phyloP scores from a whole-genome alignment of 2,113 vertebrate genomes.

The Mesembrinibis cayennensis region DNA sequence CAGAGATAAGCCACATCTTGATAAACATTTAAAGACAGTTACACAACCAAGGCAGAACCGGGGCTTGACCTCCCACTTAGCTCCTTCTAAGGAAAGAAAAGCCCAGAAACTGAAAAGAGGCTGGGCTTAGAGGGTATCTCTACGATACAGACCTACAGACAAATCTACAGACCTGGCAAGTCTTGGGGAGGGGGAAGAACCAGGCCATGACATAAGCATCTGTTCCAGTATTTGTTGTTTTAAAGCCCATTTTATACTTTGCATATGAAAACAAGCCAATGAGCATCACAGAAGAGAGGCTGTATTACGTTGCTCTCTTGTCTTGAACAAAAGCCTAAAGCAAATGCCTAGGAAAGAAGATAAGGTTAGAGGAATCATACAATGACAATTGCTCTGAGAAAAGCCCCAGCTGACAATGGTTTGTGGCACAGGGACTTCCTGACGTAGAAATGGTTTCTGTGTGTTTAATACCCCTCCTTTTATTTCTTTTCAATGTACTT shows the following conservation, averaged over 20 bases:
- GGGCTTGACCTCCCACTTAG: not conserved
- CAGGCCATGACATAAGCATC: not conserved
- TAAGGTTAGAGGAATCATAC: not conserved
- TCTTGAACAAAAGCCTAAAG: not conserved
- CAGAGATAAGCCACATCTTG: conserved; percentile 18
- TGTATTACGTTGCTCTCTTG: not conserved
- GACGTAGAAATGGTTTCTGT: not conserved
- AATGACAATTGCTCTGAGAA: not conserved
- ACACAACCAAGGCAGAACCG: not conserved
- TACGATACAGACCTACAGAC: too few relatives aligned
- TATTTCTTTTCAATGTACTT: not conserved
- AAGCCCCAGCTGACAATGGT: not conserved
- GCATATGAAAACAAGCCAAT: not conserved
- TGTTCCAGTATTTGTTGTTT: not conserved
- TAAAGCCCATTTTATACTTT: not conserved
- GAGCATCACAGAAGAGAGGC: not conserved
- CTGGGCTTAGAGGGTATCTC: not conserved
- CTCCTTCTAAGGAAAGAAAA: conserved; percentile 16
- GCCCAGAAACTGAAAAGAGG: not conserved
- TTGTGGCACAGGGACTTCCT: not conserved
- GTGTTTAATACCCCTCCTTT: rapidly evolving
- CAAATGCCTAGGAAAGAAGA: not conserved
- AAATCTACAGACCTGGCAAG: not conserved
- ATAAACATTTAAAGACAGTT: conserved; percentile 7
- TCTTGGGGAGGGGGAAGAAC: not conserved